Conservation (phyloP, 2,113 vertebrate species). For the Phodopus roborovskii region DNA sequence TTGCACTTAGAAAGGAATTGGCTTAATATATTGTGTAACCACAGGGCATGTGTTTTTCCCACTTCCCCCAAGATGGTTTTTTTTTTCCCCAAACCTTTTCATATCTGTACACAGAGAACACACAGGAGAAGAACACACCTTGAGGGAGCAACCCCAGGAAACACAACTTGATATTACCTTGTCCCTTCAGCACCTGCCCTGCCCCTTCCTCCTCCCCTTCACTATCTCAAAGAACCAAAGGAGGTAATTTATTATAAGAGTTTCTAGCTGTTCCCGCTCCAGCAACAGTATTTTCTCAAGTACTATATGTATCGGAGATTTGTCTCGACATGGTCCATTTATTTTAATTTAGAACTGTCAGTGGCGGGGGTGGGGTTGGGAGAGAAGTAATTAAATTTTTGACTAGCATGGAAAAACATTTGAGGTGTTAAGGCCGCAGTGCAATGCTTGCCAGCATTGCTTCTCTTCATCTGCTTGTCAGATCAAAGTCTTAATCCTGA, state of each 20-base stretch:
- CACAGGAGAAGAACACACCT: too few relatives aligned
- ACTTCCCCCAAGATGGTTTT: slow-evolving; percentile 53
- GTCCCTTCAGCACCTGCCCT: not conserved
- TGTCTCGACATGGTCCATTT: slow-evolving; percentile 87
- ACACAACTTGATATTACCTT: not conserved
- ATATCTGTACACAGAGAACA: not conserved
- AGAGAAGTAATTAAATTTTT: slow-evolving; percentile 88
- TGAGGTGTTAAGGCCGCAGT: slow-evolving; percentile 76
- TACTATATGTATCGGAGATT: slow-evolving; percentile 81
- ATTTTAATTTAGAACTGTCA: slow-evolving; percentile 89
- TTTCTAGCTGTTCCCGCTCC: slow-evolving; percentile 69
- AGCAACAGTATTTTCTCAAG: slow-evolving; percentile 83
- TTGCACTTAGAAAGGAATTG: slow-evolving; percentile 44
- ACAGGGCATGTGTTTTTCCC: not conserved
- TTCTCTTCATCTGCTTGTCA: slow-evolving; percentile 85
- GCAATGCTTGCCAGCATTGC: slow-evolving; percentile 78
- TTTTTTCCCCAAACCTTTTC: not conserved
- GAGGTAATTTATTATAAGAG: slow-evolving; percentile 70
- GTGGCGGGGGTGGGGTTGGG: not conserved
- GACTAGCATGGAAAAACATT: slow-evolving; percentile 84
- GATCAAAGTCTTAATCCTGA: slow-evolving; percentile 85
- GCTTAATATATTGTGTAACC: slow-evolving; percentile 50
- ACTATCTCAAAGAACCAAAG: not conserved
- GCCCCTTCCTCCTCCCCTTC: not conserved
- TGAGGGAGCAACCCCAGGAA: not conserved